Evolutionary conservation across 35 echinoderm and acorn worm genomes (phyloP), one percentile per base, ranked within the genome.

Genomic region (Stichopus chloronotus): DNA sequence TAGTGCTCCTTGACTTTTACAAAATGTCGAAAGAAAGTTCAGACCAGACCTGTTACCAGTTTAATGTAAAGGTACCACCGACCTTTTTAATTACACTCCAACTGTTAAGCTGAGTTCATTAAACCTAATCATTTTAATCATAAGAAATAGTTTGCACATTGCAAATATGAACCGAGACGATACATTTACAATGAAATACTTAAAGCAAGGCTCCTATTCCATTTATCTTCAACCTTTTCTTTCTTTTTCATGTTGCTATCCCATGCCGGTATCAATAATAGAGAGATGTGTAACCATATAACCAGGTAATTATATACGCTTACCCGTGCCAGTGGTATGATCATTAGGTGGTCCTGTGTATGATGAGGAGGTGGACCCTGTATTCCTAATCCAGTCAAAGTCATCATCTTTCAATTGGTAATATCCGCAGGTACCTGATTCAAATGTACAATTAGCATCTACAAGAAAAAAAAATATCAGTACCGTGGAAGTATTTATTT

Each of bases 371-470:
- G 87, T 90, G 0, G 23, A 43, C 43, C 58, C 87, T n/a, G 16
- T n/a, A 19, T 52, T 13, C 5, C 63, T n/a, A 0, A 65, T 90
- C 87, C 87, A 90, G 30, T 90, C 63, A 72, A 72, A 72, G 13
- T 90, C 87, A 53, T 90, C 87, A 53, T 90, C 14, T 6, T 6
- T 25, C 5, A 22, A 3, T 53, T 90, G 87, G 9, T 22, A 5
- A 20, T 74, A 90, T 13, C 87, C 87, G 71, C 87, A 90, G 4
- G 58, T 21, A 25, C 71, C 61, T 0, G 8, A 25, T 1, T 90
- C 87, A 72, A 93, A 93, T 52, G 23, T 58, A 85, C 92, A 93
- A 52, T 83, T 93, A 25, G 87, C 17, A 63, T 93, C 92, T 84
- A 59, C 9, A 83, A 25, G 23, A 81, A 81, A 81, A 81, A 81